phyloP scores from a whole-genome alignment of 2,888 invertebrate genomes.

The Diabrotica balteata region DNA sequence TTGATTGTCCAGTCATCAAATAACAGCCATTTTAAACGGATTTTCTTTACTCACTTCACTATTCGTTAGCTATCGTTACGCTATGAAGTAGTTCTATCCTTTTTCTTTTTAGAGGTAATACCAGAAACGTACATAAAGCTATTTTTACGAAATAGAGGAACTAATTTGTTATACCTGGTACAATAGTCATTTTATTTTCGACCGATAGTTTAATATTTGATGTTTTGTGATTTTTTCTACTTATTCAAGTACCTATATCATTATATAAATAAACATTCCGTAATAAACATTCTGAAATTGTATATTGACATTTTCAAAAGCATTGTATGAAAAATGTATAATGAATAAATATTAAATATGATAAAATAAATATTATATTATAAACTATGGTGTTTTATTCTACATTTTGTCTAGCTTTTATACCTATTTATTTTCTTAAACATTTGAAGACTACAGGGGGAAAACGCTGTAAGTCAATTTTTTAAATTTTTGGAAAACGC shows the following conservation, averaged over 20 bases:
- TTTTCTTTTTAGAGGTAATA: neutral
- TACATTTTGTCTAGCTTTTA: neutral
- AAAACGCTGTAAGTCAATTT: too few species aligned
- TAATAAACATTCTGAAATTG: slow-evolving; percentile 37
- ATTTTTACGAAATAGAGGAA: too few species aligned
- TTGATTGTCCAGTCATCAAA: too few species aligned
- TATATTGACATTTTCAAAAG: slow-evolving; percentile 41
- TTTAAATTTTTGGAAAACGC: too few species aligned
- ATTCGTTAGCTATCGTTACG: too few species aligned
- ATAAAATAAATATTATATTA: slow-evolving; percentile 43
- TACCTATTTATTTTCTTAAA: too few species aligned
- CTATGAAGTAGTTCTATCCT: neutral
- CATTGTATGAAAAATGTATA: slow-evolving; percentile 53
- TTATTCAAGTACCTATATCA: slow-evolving; percentile 12
- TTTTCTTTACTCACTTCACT: too few species aligned
- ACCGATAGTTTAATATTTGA: neutral
- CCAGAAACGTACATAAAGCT: neutral
- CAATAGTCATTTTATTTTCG: neutral
- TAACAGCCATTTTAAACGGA: too few species aligned
- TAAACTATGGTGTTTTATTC: slow-evolving; percentile 2
- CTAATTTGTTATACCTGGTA: neutral
- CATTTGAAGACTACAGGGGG: too few species aligned
- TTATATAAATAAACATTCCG: slow-evolving; percentile 21
- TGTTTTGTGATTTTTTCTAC: slow-evolving; percentile 10
- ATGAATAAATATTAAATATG: slow-evolving; percentile 41